Base-by-base conservation (phyloP, 2,888 invertebrate species). In the Ormyrus pomaceus region DNA sequence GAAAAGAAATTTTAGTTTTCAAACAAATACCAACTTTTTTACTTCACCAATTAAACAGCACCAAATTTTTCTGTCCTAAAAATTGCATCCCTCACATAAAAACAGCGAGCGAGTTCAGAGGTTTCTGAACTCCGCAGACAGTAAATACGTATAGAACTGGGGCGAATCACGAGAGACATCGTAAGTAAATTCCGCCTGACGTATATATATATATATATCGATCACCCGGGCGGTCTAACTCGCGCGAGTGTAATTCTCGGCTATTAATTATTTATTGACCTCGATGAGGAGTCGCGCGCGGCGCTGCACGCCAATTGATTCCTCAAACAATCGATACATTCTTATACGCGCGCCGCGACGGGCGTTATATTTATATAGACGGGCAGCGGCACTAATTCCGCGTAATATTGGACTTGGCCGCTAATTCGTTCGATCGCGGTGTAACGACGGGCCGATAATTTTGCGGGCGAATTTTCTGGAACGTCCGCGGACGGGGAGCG, bases 201-300 rank as follows among this genome's bases (percentile, higher is more conserved):
- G 11, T 11, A 0, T 13, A 13, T 11, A 11, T 34, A 5, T 10
- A 71, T 59, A 11, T 34, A 5, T 10, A 71, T 59, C 7, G 34
- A 58, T 13, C 34, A 34, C 34, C 34, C 34, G 4, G 34, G 34
- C 34, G 34, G 34, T 34, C 34, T 34, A 34, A 34, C 34, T n/a
- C 7, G 2, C 50, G 0, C 46, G 2, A 5, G 19, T 13, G 45
- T 45, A 10, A 55, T 65, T 65, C 55, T 64, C 56, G 19, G 19
- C 19, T 53, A 68, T 75, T 75, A 75, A 68, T 75, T 68, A 75
- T 75, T 75, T 75, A 58, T 59, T 8, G 75, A 11, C 59, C 50
- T 10, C 68, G 51, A 58, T 50, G 73, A 11, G 10, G 11, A 13
- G 13, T 11, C 13, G 65, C n/a, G 51, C n/a, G 48, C 64, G 46